Percentiles rank a stretch among this genome's conserved stretches.
phyloP scores from a whole-genome alignment of 2,888 invertebrate species.

The Anodontia alba region DNA sequence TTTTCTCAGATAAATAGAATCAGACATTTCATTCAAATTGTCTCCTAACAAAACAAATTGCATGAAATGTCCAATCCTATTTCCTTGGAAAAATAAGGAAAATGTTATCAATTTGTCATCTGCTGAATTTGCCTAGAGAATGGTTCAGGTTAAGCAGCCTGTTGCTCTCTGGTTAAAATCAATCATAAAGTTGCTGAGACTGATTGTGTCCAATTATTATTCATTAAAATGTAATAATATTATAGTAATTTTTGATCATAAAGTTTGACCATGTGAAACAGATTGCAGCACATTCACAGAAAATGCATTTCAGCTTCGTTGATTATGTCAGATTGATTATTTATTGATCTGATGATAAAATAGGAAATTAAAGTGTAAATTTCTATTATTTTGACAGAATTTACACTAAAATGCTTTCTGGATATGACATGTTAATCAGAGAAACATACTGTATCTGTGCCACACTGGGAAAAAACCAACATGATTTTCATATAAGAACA shows the following conservation, averaged over 20 bases:
- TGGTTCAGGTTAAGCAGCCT: too few relatives aligned
- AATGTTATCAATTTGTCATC: too few relatives aligned
- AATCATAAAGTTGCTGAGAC: not conserved
- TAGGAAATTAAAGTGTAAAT: not conserved
- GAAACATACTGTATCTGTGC: too few relatives aligned
- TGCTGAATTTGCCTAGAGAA: too few relatives aligned
- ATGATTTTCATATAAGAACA: too few relatives aligned
- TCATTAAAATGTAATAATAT: constrained; percentile 15
- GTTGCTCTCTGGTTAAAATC: not conserved
- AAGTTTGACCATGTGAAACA: constrained; percentile 10
- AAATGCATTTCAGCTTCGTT: not conserved
- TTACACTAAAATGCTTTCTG: not conserved
- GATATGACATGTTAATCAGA: not conserved
- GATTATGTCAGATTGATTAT: not conserved
- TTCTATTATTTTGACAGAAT: too few relatives aligned
- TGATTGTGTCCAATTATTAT: not conserved
- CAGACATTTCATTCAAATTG: too few relatives aligned
- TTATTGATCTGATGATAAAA: not conserved
- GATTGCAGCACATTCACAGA: not conserved
- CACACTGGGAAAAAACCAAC: too few relatives aligned
- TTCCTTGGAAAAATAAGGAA: too few relatives aligned
- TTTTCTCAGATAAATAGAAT: too few relatives aligned
- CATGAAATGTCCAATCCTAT: too few relatives aligned
- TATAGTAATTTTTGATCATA: constrained; percentile 1
- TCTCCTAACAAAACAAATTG: too few relatives aligned